A percentile compares a stretch with the other conserved stretches of the same genome.
Conservation (phyloP, 2,797 vertebrate species). For the Spea hammondii region DNA sequence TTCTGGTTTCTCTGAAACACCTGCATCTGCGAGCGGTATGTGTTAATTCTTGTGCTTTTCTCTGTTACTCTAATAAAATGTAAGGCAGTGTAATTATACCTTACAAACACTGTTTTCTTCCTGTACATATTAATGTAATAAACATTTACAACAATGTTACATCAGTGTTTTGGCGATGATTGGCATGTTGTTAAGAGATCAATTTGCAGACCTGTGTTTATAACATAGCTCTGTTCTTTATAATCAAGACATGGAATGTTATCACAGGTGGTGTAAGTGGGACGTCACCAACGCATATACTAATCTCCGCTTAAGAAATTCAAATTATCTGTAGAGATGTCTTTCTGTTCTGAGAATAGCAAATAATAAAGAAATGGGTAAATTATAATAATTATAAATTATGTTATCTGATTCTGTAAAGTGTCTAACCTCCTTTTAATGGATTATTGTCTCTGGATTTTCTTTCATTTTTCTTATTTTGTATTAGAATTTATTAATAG, state of each 20-base stretch:
- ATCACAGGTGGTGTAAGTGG: conserved; percentile 47
- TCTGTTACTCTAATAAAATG: conserved; percentile 4
- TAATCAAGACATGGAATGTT: conserved; percentile 46
- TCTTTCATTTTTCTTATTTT: too few species aligned
- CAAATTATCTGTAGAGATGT: conserved; percentile 47
- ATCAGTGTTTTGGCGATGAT: conserved; percentile 29
- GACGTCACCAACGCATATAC: conserved; percentile 42
- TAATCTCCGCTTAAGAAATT: conserved; percentile 49
- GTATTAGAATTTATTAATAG: too few species aligned
- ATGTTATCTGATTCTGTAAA: too few species aligned
- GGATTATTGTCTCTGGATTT: too few species aligned
- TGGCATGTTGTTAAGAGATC: conserved; percentile 33
- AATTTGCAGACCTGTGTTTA: not conserved
- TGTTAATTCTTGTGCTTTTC: conserved; percentile 19
- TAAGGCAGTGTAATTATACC: conserved; percentile 35
- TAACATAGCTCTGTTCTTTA: conserved; percentile 27
- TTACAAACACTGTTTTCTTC: conserved; percentile 30
- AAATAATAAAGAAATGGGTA: too few species aligned
- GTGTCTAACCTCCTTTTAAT: too few species aligned
- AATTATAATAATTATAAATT: too few species aligned
- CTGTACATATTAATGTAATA: conserved; percentile 30
- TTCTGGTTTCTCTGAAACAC: conserved; percentile 12
- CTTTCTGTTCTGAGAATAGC: conserved; percentile 17
- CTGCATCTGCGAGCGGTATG: conserved; percentile 22
- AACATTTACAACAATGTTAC: conserved; percentile 43